Base-by-base conservation (phyloP, 1,140 invertebrate species). In the Harpegnathos saltator region DNA sequence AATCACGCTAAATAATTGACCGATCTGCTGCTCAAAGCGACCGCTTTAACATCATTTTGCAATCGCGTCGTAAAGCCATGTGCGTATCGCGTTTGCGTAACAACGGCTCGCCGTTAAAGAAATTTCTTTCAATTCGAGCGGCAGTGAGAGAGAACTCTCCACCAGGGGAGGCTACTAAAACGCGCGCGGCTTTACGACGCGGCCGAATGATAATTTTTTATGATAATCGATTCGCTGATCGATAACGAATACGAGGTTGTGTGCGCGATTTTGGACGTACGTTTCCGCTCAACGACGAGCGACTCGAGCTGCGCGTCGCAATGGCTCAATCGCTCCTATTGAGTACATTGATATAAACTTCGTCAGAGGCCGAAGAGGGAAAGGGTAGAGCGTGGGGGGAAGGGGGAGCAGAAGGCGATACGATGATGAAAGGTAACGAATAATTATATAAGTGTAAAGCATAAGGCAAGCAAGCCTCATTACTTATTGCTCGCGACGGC, bases 21-120 rank as follows among this genome's bases (percentile, higher is more conserved):
- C 63, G 75, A 78, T 58, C 75, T 68, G 14, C 29, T 50, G 33
- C n/a, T 75, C 73, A 29, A 71, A 50, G 48, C 61, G 50, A 58
- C 62, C 56, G 66, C 44, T 82, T 86, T 71, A 59, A 83, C 62
- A 83, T 83, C 58, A 72, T 87, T 86, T 87, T 72, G 63, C 59
- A 48, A 63, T 7, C 44, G 29, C 50, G 29, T 86, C 85, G 85
- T 87, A 87, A 87, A 87, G 75, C 65, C 65, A 4, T 11, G 38
- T 63, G n/a, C n/a, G 78, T 87, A 87, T 87, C 85, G 75, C 71
- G 58, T 61, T 65, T 66, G 77, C 84, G 69, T 82, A 85, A 86
- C 72, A 82, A 82, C 69, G 71, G 66, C 84, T 65, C 38, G 71
- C 56, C 65, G 84, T 86, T 86, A 85, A 86, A 85, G 50, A 77